Conservation (phyloP, 2,113 vertebrate genomes). For the Gasterosteus aculeatus region DNA sequence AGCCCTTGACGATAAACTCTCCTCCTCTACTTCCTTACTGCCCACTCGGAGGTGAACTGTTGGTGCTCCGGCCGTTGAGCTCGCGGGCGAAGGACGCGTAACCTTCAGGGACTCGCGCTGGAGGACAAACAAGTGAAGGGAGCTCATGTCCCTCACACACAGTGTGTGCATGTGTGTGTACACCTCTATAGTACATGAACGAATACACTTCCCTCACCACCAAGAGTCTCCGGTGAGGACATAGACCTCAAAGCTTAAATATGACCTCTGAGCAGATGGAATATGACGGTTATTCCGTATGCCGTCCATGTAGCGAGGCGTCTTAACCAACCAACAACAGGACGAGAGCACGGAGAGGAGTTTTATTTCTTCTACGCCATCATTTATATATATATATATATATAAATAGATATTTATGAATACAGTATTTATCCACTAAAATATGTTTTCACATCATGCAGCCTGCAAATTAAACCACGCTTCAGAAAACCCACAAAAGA, state of each 20-base stretch:
- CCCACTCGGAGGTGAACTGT: slow-evolving; percentile 19
- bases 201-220: not conserved
- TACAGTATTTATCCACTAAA: slow-evolving; percentile 13
- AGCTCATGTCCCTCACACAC: slow-evolving; percentile 2
- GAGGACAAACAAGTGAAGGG: slow-evolving; percentile 16
- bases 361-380: too few relatives aligned
- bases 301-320: slow-evolving; percentile 13
- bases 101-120: not conserved
- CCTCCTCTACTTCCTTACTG: slow-evolving; percentile 1
- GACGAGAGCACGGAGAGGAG: slow-evolving; percentile 29
- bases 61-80: slow-evolving; percentile 29
- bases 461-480: slow-evolving; percentile 20
- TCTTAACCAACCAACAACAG: slow-evolving; percentile 56
- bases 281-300: not conserved
- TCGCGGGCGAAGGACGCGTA: not conserved
- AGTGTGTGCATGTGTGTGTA: not conserved
- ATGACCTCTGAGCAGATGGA: slow-evolving; percentile 1
- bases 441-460: slow-evolving; percentile 7
- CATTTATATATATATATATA: too few relatives aligned
- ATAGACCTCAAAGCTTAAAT: slow-evolving; percentile 3
- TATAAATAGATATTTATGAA: not conserved
- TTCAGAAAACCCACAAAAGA: not conserved
- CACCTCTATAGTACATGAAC: not conserved
- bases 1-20: slow-evolving; percentile 39
- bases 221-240: too few relatives aligned